Base-by-base conservation (phyloP, 2,113 vertebrate genomes). In the Desmodus rotundus region DNA sequence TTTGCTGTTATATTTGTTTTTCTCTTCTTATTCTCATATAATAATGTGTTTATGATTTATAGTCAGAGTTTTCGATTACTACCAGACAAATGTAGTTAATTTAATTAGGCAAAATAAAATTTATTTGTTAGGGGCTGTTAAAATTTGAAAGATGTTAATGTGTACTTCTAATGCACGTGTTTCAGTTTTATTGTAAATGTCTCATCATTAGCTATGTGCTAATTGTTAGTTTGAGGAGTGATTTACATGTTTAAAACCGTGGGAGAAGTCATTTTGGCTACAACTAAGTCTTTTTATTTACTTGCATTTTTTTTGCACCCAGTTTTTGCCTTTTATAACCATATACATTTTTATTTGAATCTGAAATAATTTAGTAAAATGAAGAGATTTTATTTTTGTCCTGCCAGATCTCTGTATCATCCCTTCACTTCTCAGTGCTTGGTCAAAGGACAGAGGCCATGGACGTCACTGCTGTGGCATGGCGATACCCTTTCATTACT, bases 81-180 rank as follows among this genome's bases (percentile, higher is more conserved):
- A 26, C 31, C 61, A 96, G 77, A 87, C 43, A 86, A 91, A 95
- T 93, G 7, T n/a, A 56, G 56, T 58, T 67, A 88, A 91, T 95
- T 96, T 95, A 95, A 95, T 96, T 93, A 92, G 65, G 43, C 63
- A 92, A 96, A 94, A 92, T 58, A 50, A 95, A 95, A 93, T 83
- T 83, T 73, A 81, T 85, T 73, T 96, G 95, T 96, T 85, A 93
- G 86, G 31, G 41, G 85, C n/a, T 72, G 16, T 78, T 88, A 92
- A 94, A 91, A 96, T 76, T 58, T 73, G 88, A 94, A 97, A 81
- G 73, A 95, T 87, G 38, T 83, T 56, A 91, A 77, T 78, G 63
- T 19, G 4, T 70, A 86, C 26, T 93, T 91, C 61, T 77, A 89
- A 86, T 90, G 43, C 78, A 15, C 41, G 31, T 13, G 4, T 63